Evolutionary conservation across 92 coral and sea anemone genomes (phyloP), one percentile per base, ranked within the genome.

Genomic region (Palythoa heliodiscus): DNA sequence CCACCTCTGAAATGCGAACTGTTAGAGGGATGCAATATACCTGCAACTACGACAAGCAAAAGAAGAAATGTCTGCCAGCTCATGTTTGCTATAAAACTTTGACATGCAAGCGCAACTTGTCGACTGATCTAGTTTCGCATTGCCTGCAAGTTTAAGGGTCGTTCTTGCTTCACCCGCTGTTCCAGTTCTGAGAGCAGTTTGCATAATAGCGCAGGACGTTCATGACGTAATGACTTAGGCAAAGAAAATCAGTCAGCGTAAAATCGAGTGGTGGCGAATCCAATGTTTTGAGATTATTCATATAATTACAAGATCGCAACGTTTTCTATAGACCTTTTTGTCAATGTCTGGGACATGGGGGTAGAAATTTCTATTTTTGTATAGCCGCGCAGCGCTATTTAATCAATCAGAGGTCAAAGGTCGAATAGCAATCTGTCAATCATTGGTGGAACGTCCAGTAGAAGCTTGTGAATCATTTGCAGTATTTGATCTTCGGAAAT

Each of bases 1-100:
- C 91, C 91, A 69, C 91, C 91, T 43, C 88, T 86, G 74, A 88
- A 88, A 55, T 88, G 91, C 25, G 91, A 84, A 1, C 82, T 53
- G n/a, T 43, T 57, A 3, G 50, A 38, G 16, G 64, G 37, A 39
- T 55, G 29, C 15, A 57, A 54, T 40, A 15, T 39, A 35, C 70
- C 70, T n/a, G 20, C 66, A 58, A 35, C 69, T 57, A 24, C 67
- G 37, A 57, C 52, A 67, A 77, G 82, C 1, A 57, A 37, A 17
- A 77, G 20, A 24, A 77, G 52, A 43, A 77, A 22, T 15, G 70
- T 67, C 10, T 24, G 52, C 52, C 23, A 57, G 17, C 52, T 43
- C 82, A 77, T 77, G 53, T 75, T 77, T 63, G 15, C 64, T 11
- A 38, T 75, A n/a, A 9, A 55, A 12, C 37, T 5, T 25, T 4